Evolutionary conservation across 2,888 invertebrate species (phyloP).

Genomic region (Seladonia tumulorum): DNA sequence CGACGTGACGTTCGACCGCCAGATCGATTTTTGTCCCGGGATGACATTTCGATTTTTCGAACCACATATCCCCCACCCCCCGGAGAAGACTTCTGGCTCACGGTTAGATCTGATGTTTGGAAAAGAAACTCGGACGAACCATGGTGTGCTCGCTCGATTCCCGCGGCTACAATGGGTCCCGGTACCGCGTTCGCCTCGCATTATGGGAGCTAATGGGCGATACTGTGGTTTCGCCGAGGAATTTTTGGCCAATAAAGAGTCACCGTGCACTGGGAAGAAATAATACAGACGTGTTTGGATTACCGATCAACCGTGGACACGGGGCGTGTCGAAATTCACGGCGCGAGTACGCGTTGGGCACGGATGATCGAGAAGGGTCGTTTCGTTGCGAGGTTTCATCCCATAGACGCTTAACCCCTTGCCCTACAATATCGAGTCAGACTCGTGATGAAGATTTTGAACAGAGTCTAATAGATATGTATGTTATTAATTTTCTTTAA

Average conservation of each 20-base stretch:
- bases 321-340: background rate
- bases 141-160: background rate
- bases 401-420: no score
- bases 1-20: background rate
- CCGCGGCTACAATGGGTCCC: background rate
- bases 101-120: background rate
- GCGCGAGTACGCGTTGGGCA: background rate
- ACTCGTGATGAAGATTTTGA: no score
- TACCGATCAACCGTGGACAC: background rate
- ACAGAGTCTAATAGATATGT: no score
- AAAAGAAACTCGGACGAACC: background rate
- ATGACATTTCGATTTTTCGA: constrained; percentile 21
- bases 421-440: no score
- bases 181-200: background rate
- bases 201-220: background rate
- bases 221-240: background rate
- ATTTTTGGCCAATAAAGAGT: constrained; percentile 13
- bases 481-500: no score
- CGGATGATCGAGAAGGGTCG: background rate
- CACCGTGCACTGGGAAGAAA: background rate
- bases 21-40: background rate
- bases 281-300: constrained; percentile 2
- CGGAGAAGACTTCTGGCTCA: background rate
- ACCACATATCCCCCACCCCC: background rate
- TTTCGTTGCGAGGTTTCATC: background rate